These are phyloP conservation scores for Sebastes flavidus DNA, from an alignment of 2,797 vertebrate genomes.

Conservation along the genomic window DNA sequence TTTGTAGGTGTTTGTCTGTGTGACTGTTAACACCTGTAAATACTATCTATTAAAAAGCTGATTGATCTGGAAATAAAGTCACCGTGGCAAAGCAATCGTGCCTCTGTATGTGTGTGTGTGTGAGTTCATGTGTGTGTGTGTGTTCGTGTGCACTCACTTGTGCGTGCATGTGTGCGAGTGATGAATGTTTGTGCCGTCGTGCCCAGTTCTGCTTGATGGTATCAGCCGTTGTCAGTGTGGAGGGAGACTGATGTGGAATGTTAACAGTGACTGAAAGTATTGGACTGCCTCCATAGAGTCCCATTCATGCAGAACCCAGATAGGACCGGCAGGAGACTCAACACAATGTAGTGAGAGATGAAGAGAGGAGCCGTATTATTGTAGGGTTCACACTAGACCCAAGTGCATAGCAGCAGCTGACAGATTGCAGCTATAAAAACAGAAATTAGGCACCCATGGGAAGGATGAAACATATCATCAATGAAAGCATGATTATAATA, in stretches of 20 bases:
- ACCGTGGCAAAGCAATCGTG: slow-evolving; percentile 6
- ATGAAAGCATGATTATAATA: slow-evolving; percentile 27
- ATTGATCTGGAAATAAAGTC: slow-evolving; percentile 40
- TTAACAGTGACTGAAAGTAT: slow-evolving; percentile 72
- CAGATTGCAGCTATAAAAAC: slow-evolving; percentile 51
- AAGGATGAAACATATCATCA: slow-evolving; percentile 37
- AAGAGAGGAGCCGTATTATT: slow-evolving; percentile 31
- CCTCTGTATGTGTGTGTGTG: background rate
- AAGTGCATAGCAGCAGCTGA: slow-evolving; percentile 12
- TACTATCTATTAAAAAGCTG: slow-evolving; percentile 47
- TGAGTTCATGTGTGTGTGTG: background rate
- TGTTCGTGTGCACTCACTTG: background rate
- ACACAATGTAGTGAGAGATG: slow-evolving; percentile 36
- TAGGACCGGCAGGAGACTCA: slow-evolving; percentile 46
- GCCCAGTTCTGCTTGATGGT: slow-evolving; percentile 55
- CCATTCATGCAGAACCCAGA: slow-evolving; percentile 68
- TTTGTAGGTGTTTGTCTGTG: slow-evolving; percentile 13
- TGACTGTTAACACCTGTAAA: slow-evolving; percentile 54
- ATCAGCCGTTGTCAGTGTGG: slow-evolving; percentile 63
- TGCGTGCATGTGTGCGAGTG: slow-evolving; percentile 4
- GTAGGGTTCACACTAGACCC: slow-evolving; percentile 28
- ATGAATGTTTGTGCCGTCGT: slow-evolving; percentile 28
- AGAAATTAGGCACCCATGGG: slow-evolving; percentile 22
- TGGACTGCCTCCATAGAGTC: slow-evolving; percentile 72
- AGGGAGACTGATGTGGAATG: slow-evolving; percentile 74